Base-by-base conservation (phyloP, 2,888 invertebrate genomes). In the Stenotaenia linearis region DNA sequence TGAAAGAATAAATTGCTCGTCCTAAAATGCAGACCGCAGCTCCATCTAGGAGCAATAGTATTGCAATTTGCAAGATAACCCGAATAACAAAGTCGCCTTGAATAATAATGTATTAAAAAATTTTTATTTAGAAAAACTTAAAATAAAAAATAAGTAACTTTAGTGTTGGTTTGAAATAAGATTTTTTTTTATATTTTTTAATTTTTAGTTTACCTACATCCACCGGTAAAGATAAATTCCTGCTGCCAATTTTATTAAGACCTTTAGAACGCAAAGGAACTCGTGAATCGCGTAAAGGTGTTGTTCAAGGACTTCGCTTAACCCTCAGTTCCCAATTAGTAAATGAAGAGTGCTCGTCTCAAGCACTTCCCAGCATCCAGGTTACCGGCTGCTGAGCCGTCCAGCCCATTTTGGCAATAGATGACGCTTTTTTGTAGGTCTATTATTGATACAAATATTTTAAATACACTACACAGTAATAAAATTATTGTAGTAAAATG, bases 291-390 rank as follows among this genome's bases (percentile, higher is more conserved):
- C 77, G 50, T n/a, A 81, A 77, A 45, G 81, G 81, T 10, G 79
- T 81, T 10, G 79, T 80, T 18, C 77, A 81, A 23, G 75, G 78
- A 3, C 79, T 81, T 76, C 32, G 81, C 32, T 35, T 76, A 21
- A 80, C 81, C 23, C 37, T 81, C 25, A 78, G 77, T 18, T 77
- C 80, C 1, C 80, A 81, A 35, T 75, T 45, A 28, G 79, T 79
- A 18, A 80, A 81, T 4, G 81, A 81, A 50, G 80, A 81, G 40
- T 35, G 35, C 12, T 35, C 35, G 7, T 32, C 76, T 18, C 32
- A 35, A 9, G 23, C 35, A 23, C 76, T 76, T 18, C 76, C 79
- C 25, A 79, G 75, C 75, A 56, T 35, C 56, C 61, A 75, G 18
- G 75, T 69, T 3, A 75, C 75, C 50, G 79, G 45, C 21, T 75